Evolutionary conservation across 2,113 vertebrate genomes (phyloP).

Genomic region (Laterallus jamaicensis): DNA sequence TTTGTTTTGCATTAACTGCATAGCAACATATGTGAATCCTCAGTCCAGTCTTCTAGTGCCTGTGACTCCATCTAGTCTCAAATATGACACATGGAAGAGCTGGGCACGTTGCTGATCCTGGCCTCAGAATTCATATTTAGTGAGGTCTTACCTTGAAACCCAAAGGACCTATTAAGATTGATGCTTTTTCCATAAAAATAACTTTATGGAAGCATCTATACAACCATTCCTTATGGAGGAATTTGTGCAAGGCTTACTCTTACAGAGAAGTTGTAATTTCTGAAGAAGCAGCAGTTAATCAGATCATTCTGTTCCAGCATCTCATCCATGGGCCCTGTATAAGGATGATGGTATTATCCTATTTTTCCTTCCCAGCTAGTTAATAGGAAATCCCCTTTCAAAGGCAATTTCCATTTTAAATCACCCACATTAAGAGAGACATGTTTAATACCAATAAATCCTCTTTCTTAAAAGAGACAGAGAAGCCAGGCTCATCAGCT

Average conservation of each 20-base stretch:
- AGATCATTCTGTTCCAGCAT: constrained; percentile 2
- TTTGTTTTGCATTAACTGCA: not conserved
- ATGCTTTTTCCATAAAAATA: not conserved
- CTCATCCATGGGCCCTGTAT: constrained; percentile 3
- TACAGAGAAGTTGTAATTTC: not conserved
- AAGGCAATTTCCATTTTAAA: constrained; percentile 71
- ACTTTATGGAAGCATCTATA: not conserved
- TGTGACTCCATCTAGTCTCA: not conserved
- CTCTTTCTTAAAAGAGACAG: constrained; percentile 56
- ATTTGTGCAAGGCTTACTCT: not conserved
- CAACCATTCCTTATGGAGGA: not conserved
- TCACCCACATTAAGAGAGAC: constrained; percentile 66
- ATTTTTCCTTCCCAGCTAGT: constrained; percentile 64
- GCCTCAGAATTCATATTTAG: not conserved
- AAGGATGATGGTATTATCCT: constrained; percentile 56
- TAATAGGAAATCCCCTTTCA: constrained; percentile 67
- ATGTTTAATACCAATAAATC: constrained; percentile 71
- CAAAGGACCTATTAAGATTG: not conserved
- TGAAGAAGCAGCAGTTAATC: constrained; percentile 34
- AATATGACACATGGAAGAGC: not conserved
- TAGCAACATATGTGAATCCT: not conserved
- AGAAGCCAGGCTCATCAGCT: constrained; percentile 54
- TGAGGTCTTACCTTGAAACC: not conserved
- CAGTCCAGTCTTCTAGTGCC: not conserved
- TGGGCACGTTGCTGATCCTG: not conserved